Evolutionary conservation across 2,113 vertebrate genomes (phyloP), one percentile per base, ranked within the genome.

Genomic region (Ibidorhyncha struthersii): DNA sequence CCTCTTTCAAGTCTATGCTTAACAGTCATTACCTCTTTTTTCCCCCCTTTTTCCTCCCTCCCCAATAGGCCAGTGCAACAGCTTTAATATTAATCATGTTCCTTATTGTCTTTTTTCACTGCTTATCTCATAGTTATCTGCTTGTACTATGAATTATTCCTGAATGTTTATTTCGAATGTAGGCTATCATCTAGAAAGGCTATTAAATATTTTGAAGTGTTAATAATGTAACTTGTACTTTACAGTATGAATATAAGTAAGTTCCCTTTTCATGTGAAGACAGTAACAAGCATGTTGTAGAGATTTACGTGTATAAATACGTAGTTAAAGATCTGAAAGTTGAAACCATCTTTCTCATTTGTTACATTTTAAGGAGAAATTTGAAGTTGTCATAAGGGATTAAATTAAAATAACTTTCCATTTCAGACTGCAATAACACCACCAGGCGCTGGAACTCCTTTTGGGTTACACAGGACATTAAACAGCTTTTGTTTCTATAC

Each of bases 11-110:
- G 59, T 34, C 40, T n/a, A 1, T 65, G 14, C 52, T 81, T 93
- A 79, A 70, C 4, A n/a, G 34, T 30, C 32, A 40, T 72, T 81
- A 9, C 10, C 4, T 45, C 5, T 14, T 14, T 14, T 16, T 14
- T 14, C 14, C 41, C 41, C 14, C 41, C 2, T 10, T 40, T 12
- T 11, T 7, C 16, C 6, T 0, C 3, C 2, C 3, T 10, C 19
- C 38, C 34, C 25, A 40, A 6, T 1, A 65, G 73, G 9, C 21
- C 32, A 45, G 25, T 76, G 20, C 30, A 82, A 40, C 36, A 79
- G 34, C 25, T 81, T 79, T 58, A 41, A 23, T 82, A 41, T 82
- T 69, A 66, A 80, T 88, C 25, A 21, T 34, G 14, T 23, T 56
- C 19, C 7, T 78, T 74, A 59, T n/a, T 65, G 43, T 61, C 50